These are phyloP conservation scores for Garra rufa DNA, from an alignment of 2,113 vertebrate genomes.

Conservation along the genomic window DNA sequence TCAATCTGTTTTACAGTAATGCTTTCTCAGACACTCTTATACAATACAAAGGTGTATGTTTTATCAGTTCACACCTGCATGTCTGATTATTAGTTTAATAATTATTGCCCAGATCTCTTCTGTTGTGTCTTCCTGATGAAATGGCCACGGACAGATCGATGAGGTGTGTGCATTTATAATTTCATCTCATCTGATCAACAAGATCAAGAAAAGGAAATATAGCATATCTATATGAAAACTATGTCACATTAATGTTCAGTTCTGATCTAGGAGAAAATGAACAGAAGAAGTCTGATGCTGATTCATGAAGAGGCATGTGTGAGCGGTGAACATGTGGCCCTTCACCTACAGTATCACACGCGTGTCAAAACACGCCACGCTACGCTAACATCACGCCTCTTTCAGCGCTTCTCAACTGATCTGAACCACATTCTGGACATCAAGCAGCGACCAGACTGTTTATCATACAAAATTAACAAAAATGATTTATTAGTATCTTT, in stretches of 20 bases:
- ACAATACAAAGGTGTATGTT: background rate
- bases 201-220: background rate
- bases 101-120: too few species aligned
- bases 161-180: too few species aligned
- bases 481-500: background rate
- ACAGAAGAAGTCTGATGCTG: background rate
- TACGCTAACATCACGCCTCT: background rate
- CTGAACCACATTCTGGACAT: background rate
- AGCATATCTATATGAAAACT: background rate
- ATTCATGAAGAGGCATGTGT: background rate
- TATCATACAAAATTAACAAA: background rate
- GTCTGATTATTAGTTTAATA: too few species aligned
- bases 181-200: background rate
- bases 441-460: background rate
- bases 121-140: too few species aligned
- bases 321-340: background rate
- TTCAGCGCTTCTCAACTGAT: too few species aligned
- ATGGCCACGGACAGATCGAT: too few species aligned
- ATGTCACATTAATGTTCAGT: background rate
- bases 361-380: background rate
- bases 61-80: background rate
- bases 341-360: background rate
- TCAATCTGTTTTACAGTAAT: background rate
- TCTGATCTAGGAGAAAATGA: background rate
- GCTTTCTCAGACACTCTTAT: background rate